These are phyloP conservation scores for Cremastobaeus sp. DNA, from an alignment of 2,888 invertebrate genomes.

Conservation along the genomic window DNA sequence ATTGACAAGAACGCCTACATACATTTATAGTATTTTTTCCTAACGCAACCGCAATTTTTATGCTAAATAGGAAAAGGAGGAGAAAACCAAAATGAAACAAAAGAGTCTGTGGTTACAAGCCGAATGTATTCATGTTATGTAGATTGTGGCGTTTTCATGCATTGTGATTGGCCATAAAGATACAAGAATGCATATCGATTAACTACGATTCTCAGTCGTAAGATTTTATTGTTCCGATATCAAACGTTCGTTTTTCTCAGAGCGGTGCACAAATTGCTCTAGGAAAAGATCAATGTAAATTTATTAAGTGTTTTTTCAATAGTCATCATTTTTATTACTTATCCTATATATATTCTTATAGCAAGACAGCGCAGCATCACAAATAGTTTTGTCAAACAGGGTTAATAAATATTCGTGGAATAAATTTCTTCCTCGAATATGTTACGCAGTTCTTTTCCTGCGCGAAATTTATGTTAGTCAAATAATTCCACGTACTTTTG, in stretches of 20 bases:
- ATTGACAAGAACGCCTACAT: neutral
- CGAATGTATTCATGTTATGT: slow-evolving; percentile 43
- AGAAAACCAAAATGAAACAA: slow-evolving; percentile 6
- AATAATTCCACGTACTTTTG: slow-evolving; percentile 7
- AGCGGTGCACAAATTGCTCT: slow-evolving; percentile 32
- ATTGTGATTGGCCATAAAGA: slow-evolving; percentile 42
- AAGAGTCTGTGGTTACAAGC: slow-evolving; percentile 3
- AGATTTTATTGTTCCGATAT: slow-evolving; percentile 36
- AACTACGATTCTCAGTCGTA: slow-evolving; percentile 37
- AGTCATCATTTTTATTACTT: too few species aligned
- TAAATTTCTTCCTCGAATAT: slow-evolving; percentile 15
- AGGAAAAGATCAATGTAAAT: slow-evolving; percentile 10
- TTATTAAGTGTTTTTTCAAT: too few species aligned
- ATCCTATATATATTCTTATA: too few species aligned
- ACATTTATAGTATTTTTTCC: neutral
- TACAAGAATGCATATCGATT: slow-evolving; percentile 52
- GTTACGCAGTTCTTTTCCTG: neutral
- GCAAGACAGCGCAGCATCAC: slow-evolving; percentile 11
- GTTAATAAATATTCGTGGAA: slow-evolving; percentile 24
- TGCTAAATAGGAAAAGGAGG: neutral
- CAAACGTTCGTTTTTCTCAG: slow-evolving; percentile 24
- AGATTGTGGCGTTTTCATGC: slow-evolving; percentile 32
- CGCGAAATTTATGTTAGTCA: slow-evolving; percentile 18
- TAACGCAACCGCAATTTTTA: neutral
- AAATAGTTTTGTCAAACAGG: slow-evolving; percentile 28